Evolutionary conservation across 2,113 vertebrate genomes (phyloP).

Genomic region (Pandion haliaetus): DNA sequence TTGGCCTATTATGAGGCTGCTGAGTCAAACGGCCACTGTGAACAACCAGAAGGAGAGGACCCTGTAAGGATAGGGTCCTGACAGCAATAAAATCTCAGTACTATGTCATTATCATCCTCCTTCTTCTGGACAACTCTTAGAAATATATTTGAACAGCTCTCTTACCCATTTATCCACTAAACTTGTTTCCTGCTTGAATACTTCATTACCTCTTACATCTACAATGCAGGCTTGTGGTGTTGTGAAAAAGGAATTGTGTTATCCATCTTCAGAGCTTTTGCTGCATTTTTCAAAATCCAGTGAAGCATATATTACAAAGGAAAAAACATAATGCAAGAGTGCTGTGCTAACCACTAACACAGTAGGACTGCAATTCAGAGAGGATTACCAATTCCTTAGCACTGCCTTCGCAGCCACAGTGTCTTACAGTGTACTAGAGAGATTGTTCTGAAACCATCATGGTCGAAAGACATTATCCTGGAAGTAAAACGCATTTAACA

Average conservation of each 20-base stretch:
- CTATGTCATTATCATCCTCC: neutral
- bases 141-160: neutral
- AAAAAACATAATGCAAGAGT: neutral
- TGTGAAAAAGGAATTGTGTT: neutral
- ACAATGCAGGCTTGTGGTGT: neutral
- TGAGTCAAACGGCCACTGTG: neutral
- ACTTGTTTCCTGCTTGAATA: neutral
- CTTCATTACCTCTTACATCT: neutral
- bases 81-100: neutral
- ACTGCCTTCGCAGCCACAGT: neutral
- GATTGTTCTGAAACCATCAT: neutral
- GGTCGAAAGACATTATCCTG: neutral
- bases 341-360: neutral
- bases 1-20: neutral
- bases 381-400: neutral
- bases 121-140: neutral
- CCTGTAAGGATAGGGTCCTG: neutral
- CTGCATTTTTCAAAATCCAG: constrained; percentile 5
- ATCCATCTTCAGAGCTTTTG: neutral
- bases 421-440: neutral
- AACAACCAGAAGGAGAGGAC: neutral
- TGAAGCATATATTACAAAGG: neutral
- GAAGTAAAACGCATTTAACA: neutral
- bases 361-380: neutral
- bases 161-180: neutral